phyloP scores from a whole-genome alignment of 2,797 vertebrate species.

The Sebastes cheni region DNA sequence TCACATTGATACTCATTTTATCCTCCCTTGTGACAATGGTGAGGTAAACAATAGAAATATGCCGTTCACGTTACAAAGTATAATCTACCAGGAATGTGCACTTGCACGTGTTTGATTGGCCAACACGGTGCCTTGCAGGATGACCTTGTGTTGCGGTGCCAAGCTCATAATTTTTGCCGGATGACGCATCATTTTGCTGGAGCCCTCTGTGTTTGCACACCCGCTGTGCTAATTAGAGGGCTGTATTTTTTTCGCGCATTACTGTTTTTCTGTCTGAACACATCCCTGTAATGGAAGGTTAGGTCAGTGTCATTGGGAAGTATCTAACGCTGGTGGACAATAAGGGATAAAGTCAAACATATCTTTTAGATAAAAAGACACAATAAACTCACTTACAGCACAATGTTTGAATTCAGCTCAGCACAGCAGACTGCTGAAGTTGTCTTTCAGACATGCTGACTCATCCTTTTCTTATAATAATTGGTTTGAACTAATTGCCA shows the following conservation, averaged over 20 bases:
- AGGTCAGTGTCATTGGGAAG: background rate
- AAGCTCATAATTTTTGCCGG: rapidly evolving
- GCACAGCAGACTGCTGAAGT: background rate
- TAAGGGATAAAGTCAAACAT: background rate
- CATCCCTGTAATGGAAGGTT: background rate
- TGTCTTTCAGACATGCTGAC: background rate
- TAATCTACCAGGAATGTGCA: too few species aligned
- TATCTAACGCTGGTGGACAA: background rate
- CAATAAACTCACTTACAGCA: background rate
- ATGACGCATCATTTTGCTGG: background rate
- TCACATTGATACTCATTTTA: background rate
- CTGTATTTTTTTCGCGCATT: background rate
- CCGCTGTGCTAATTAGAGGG: background rate
- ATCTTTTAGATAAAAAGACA: background rate
- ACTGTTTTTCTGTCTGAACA: background rate
- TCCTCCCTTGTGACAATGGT: background rate
- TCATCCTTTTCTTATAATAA: background rate
- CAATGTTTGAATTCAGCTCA: background rate
- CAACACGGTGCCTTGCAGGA: background rate
- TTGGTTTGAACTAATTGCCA: background rate
- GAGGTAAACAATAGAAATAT: background rate
- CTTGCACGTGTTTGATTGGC: background rate
- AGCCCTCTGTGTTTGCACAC: background rate
- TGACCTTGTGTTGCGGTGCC: background rate
- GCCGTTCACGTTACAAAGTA: background rate